Conservation (phyloP, 2,113 vertebrate genomes). For the Oncorhynchus mykiss region DNA sequence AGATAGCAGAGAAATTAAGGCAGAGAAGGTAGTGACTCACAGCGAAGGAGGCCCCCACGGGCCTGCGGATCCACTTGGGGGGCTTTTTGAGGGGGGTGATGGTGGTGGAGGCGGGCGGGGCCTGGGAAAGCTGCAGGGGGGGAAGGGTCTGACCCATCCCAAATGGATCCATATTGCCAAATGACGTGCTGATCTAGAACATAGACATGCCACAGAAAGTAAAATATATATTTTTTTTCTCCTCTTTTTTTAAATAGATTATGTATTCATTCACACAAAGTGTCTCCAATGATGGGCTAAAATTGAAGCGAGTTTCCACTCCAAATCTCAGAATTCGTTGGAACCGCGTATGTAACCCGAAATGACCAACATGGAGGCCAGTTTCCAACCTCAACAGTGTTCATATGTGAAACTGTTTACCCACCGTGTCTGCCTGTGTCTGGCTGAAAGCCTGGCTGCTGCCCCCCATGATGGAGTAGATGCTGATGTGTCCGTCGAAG, state of each 20-base stretch:
- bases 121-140: conserved; percentile 86
- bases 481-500: conserved; percentile 87
- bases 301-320: no score
- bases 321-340: no score
- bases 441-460: conserved; percentile 79
- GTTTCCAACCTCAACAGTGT: no score
- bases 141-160: conserved; percentile 88
- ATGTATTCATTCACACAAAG: background rate
- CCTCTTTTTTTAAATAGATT: background rate
- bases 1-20: background rate
- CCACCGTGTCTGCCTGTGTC: conserved; percentile 80
- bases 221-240: no score
- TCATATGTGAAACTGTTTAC: background rate
- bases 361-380: no score
- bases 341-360: no score
- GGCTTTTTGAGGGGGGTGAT: conserved; percentile 90
- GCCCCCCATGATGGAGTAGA: conserved; percentile 97
- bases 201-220: background rate
- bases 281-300: no score
- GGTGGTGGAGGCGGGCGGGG: conserved; percentile 57
- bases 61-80: conserved; percentile 91
- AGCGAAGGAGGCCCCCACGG: conserved; percentile 90
- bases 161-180: conserved; percentile 93
- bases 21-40: conserved; percentile 67
- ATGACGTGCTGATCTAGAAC: conserved; percentile 86